Evolutionary conservation across 2,113 vertebrate genomes (phyloP).

Genomic region (Oryzias curvinotus): DNA sequence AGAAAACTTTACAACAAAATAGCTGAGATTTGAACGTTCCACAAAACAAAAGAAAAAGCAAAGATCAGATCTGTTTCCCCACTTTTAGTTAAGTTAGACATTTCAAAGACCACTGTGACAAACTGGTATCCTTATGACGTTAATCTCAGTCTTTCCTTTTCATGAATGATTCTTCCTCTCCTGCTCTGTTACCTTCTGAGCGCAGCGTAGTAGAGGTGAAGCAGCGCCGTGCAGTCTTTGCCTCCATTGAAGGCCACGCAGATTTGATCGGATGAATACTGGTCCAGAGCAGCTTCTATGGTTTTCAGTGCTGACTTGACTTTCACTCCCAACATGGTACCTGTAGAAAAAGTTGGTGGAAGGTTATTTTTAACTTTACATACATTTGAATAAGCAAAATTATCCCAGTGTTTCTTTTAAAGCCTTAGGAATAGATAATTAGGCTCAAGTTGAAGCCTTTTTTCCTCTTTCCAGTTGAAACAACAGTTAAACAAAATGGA

Average conservation of each 20-base stretch:
- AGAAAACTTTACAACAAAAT: too few species aligned
- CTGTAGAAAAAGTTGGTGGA: slow-evolving; percentile 62
- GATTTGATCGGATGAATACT: slow-evolving; percentile 80
- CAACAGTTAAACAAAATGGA: too few species aligned
- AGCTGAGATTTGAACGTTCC: too few species aligned
- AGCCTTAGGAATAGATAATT: too few species aligned
- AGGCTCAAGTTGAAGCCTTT: too few species aligned
- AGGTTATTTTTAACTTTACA: slow-evolving; percentile 12
- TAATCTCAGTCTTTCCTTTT: slow-evolving; percentile 1
- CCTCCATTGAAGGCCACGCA: slow-evolving; percentile 96
- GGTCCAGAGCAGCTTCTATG: slow-evolving; percentile 84
- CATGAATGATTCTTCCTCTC: neutral
- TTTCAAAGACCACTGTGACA: too few species aligned
- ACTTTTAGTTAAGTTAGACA: slow-evolving; percentile 6
- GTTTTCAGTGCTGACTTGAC: slow-evolving; percentile 83
- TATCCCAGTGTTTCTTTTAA: neutral
- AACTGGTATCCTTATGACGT: too few species aligned
- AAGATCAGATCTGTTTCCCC: neutral
- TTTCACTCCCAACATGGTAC: slow-evolving; percentile 83
- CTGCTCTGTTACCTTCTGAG: slow-evolving; percentile 79
- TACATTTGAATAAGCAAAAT: slow-evolving; percentile 2
- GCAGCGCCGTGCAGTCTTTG: slow-evolving; percentile 94
- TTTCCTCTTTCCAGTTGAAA: too few species aligned
- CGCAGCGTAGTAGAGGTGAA: slow-evolving; percentile 89
- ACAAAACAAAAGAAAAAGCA: too few species aligned